Evolutionary conservation across 2,797 vertebrate genomes (phyloP).

Genomic region (Hirundo rustica): DNA sequence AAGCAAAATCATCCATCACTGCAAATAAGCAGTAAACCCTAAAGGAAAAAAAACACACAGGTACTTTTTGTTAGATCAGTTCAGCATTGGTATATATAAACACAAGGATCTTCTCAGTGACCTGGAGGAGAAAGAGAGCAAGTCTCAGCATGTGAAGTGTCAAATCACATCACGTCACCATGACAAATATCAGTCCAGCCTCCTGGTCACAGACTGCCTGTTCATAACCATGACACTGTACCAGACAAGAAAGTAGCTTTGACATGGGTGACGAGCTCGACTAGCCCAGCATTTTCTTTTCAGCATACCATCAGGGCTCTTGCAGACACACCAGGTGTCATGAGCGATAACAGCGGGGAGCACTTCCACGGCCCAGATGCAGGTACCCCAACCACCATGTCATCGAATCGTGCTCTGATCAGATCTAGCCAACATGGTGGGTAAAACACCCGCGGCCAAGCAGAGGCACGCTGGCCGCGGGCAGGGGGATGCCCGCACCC

Average conservation of each 20-base stretch:
- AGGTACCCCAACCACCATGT: background rate
- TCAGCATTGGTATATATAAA: background rate
- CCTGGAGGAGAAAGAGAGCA: background rate
- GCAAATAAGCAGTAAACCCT: background rate
- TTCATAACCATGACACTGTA: background rate
- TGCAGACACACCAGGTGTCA: background rate
- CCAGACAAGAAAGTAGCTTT: background rate
- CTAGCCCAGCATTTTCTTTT: background rate
- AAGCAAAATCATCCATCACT: background rate
- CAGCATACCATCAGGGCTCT: background rate
- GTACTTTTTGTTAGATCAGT: background rate
- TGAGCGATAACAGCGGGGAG: background rate
- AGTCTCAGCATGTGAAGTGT: background rate
- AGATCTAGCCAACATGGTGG: background rate
- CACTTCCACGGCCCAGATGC: background rate
- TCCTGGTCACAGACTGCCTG: background rate
- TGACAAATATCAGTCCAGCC: background rate
- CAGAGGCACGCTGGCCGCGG: background rate
- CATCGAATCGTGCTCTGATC: background rate
- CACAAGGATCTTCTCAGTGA: background rate
- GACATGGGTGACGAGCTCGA: fast-evolving
- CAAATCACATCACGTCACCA: background rate
- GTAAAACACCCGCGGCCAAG: background rate
- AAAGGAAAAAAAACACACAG: background rate
- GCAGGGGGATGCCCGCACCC: background rate